Evolutionary conservation across 1,140 invertebrate genomes (phyloP).

Genomic region (Stegodyphus mimosarum): DNA sequence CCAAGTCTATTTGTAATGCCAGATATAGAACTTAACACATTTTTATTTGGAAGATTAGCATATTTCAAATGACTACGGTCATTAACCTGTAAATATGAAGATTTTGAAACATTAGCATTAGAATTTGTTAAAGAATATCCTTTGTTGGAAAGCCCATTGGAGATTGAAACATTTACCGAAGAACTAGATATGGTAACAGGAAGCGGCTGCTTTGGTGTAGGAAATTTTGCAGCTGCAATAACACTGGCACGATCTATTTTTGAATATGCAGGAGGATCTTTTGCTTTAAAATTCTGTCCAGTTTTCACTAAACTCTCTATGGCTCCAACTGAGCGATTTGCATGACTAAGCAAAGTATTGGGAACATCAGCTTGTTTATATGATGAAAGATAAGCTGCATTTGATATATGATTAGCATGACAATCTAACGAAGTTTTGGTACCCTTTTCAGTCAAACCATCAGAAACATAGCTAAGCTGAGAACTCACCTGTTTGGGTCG

Average conservation of each 20-base stretch:
- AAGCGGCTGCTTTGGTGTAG: constrained; percentile 77
- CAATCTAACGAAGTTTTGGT: constrained; percentile 13
- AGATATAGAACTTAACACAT: constrained; percentile 28
- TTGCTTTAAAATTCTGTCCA: constrained; percentile 63
- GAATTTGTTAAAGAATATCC: constrained; percentile 26
- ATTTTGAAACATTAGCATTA: constrained; percentile 10
- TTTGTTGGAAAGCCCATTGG: constrained; percentile 35
- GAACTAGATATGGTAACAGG: constrained; percentile 15
- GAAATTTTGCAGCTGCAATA: constrained; percentile 80
- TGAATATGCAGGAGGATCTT: constrained; percentile 69
- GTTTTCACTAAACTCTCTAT: constrained; percentile 72
- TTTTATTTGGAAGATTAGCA: constrained; percentile 45
- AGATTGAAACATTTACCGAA: constrained; percentile 10
- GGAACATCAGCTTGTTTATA: constrained; percentile 59
- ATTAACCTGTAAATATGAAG: constrained; percentile 15
- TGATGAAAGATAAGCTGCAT: constrained; percentile 33
- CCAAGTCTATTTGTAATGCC: constrained; percentile 28
- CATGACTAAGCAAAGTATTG: constrained; percentile 40
- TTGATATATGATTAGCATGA: neutral
- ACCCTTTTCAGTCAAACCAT: neutral
- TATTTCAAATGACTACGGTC: constrained; percentile 39
- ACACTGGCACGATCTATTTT: constrained; percentile 75
- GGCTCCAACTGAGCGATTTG: constrained; percentile 68
- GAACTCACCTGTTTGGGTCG: constrained; percentile 27
- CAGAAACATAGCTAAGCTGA: constrained; percentile 6